Evolutionary conservation across 2,113 vertebrate species (phyloP).

Genomic region (Macaca mulatta): DNA sequence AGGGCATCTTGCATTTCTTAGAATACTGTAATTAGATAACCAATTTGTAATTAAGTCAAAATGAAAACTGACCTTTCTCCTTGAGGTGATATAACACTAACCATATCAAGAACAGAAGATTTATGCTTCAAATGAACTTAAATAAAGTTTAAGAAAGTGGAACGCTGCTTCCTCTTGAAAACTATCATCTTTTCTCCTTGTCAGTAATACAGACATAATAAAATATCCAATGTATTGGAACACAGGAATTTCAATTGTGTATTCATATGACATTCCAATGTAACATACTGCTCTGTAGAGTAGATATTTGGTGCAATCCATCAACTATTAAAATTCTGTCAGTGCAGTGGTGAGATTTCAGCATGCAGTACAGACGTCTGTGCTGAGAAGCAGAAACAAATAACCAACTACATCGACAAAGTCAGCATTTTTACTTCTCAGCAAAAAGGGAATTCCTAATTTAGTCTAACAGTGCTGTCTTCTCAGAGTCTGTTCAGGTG

Average conservation of each 20-base stretch:
- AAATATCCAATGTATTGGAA: background rate
- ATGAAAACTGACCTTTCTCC: constrained; percentile 57
- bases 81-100: constrained; percentile 14
- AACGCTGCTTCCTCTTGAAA: constrained; percentile 7
- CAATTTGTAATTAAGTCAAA: constrained; percentile 35
- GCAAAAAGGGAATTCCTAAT: background rate
- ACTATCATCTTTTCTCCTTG: constrained; percentile 6
- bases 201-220: background rate
- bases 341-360: background rate
- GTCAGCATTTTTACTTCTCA: background rate
- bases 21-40: constrained; percentile 41
- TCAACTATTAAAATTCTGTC: constrained; percentile 52
- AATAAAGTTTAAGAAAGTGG: background rate
- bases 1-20: background rate
- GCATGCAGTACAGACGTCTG: background rate
- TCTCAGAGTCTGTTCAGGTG: background rate
- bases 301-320: background rate
- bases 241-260: background rate
- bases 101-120: constrained; percentile 4
- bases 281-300: background rate
- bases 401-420: background rate
- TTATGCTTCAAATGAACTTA: constrained; percentile 6
- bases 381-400: background rate
- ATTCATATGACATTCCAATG: background rate
- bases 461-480: background rate